phyloP scores from a whole-genome alignment of 2,113 vertebrate genomes.

The Verasper variegatus region DNA sequence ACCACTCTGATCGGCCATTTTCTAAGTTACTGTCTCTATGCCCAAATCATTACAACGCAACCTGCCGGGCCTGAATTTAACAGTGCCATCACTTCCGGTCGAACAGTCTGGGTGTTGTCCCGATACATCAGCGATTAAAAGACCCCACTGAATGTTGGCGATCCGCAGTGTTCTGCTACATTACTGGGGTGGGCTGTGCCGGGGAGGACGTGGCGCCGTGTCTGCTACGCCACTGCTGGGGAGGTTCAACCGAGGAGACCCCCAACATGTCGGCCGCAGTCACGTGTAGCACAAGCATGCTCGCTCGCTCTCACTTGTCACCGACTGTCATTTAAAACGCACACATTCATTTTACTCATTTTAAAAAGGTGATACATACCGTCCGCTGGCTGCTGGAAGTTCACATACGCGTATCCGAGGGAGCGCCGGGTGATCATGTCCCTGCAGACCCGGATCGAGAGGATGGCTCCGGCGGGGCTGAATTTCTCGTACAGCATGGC shows the following conservation, averaged over 20 bases:
- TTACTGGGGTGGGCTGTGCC: slow-evolving; percentile 10
- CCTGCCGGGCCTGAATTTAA: too few species aligned
- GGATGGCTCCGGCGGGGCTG: slow-evolving; percentile 90
- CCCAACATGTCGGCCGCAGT: slow-evolving; percentile 76
- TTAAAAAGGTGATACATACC: slow-evolving; percentile 74
- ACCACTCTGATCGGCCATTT: too few species aligned
- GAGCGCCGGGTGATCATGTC: slow-evolving; percentile 93
- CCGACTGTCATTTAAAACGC: not conserved
- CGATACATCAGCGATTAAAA: too few species aligned
- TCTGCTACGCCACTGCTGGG: slow-evolving; percentile 61
- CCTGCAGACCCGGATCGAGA: slow-evolving; percentile 90
- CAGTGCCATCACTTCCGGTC: too few species aligned
- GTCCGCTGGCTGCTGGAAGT: slow-evolving; percentile 92
- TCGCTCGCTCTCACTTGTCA: slow-evolving; percentile 20
- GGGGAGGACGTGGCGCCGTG: slow-evolving; percentile 24
- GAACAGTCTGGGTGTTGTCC: slow-evolving; percentile 40
- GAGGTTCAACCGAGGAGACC: slow-evolving; percentile 57
- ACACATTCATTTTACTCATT: not conserved
- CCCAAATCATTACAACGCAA: too few species aligned
- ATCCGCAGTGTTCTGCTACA: slow-evolving; percentile 27
- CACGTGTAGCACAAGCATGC: slow-evolving; percentile 55
- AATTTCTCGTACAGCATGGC: slow-evolving; percentile 95
- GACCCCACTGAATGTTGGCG: not conserved
- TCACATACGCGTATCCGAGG: slow-evolving; percentile 91
- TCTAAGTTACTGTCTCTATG: too few species aligned